Evolutionary conservation across 2,113 vertebrate genomes (phyloP).

Genomic region (Rhinolophus ferrumequinum): DNA sequence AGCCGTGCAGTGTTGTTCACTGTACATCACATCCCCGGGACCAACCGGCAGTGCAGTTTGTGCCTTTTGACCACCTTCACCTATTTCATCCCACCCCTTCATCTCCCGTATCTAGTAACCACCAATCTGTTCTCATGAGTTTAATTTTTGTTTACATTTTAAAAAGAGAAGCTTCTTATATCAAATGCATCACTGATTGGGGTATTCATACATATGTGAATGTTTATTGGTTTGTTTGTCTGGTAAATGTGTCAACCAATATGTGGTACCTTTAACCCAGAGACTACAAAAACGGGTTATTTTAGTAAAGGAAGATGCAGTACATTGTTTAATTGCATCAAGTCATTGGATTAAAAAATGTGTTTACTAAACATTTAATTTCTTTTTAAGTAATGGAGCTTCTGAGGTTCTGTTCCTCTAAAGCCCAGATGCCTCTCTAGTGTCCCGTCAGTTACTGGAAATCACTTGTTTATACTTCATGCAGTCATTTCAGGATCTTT

Average conservation of each 20-base stretch:
- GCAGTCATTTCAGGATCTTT: neutral
- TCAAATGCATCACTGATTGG: neutral
- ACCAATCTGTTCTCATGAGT: neutral
- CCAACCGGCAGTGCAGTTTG: neutral
- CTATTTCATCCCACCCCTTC: neutral
- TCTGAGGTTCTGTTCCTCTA: neutral
- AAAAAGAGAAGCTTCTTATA: neutral
- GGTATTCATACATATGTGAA: neutral
- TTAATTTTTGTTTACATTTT: slow-evolving; percentile 20
- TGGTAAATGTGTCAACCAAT: neutral
- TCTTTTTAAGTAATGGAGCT: neutral
- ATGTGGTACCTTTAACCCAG: neutral
- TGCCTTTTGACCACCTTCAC: neutral
- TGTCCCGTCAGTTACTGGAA: neutral
- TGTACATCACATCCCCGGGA: fast-evolving
- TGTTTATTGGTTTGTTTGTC: neutral
- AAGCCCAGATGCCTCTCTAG: neutral
- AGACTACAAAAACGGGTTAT: neutral
- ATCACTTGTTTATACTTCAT: neutral
- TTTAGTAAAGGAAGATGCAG: neutral
- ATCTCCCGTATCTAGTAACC: neutral
- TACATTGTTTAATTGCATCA: neutral
- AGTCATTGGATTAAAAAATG: neutral
- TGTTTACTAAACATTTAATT: neutral
- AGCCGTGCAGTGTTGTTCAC: neutral